Percentiles rank a stretch among this genome's conserved stretches.
Conservation (phyloP, 2,797 vertebrate genomes). For the Sebastes hubbsi region DNA sequence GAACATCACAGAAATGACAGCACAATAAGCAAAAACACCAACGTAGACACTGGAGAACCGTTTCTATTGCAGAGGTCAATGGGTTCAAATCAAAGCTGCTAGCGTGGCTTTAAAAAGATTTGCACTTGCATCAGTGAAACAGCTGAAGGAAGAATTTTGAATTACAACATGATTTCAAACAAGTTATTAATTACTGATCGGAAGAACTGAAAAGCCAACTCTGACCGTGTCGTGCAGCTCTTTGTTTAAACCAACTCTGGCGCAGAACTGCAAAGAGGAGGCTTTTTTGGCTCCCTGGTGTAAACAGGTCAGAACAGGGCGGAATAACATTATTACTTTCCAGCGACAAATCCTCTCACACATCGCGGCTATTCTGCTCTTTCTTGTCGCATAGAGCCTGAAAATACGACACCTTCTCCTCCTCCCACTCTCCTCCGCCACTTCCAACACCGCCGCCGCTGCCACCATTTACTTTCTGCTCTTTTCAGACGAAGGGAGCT, state of each 20-base stretch:
- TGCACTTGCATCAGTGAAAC: background rate
- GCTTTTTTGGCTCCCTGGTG: background rate
- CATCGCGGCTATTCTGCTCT: background rate
- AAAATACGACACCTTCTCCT: constrained; percentile 31
- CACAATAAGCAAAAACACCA: no score
- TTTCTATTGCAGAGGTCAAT: no score
- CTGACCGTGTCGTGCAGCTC: background rate
- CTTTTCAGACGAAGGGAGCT: constrained; percentile 2
- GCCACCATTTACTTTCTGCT: constrained; percentile 33
- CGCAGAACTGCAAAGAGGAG: background rate
- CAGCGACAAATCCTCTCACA: constrained; percentile 13
- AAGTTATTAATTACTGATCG: background rate
- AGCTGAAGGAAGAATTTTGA: background rate
- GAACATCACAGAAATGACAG: no score
- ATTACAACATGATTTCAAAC: no score
- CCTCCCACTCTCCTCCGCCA: constrained; percentile 11
- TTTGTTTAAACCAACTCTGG: constrained; percentile 1
- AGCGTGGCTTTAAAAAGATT: background rate
- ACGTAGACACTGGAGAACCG: rapidly evolving
- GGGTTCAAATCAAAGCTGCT: background rate
- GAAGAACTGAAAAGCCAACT: background rate
- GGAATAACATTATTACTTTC: constrained; percentile 35
- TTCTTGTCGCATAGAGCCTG: background rate
- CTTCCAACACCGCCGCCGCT: background rate
- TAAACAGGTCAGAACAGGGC: constrained; percentile 28